phyloP scores from a whole-genome alignment of 2,888 invertebrate species.

The Plemyria rubiginata region DNA sequence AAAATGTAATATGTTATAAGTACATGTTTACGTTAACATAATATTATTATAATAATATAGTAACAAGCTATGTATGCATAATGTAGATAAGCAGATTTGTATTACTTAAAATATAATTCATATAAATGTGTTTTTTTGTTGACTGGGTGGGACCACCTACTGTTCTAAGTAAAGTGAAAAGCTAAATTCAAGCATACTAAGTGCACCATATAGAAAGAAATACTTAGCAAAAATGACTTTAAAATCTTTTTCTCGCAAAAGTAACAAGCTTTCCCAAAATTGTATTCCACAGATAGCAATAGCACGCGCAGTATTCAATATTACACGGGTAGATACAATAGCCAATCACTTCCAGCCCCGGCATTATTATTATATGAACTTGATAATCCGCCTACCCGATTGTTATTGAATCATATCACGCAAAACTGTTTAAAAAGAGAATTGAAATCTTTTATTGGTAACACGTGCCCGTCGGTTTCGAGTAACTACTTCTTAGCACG shows the following conservation, averaged over 20 bases:
- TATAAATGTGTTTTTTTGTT: no score
- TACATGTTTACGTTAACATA: no score
- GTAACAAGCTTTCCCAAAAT: neutral
- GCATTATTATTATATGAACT: conserved; percentile 34
- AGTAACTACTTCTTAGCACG: conserved; percentile 32
- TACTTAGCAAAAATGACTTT: no score
- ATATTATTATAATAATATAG: no score
- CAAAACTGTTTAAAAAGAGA: conserved; percentile 37
- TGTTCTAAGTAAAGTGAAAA: no score
- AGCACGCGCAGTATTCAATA: neutral
- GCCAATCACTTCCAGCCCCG: conserved; percentile 37
- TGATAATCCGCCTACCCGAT: conserved; percentile 38
- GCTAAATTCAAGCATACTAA: no score
- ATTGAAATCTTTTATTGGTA: conserved; percentile 36
- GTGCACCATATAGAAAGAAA: no score
- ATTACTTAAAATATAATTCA: no score
- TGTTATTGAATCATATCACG: conserved; percentile 44
- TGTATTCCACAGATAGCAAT: neutral
- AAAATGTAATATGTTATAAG: no score
- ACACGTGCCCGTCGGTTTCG: conserved; percentile 32
- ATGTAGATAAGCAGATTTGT: no score
- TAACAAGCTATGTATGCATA: no score
- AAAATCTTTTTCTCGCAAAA: neutral
- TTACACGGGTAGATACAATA: conserved; percentile 9
- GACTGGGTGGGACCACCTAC: no score